phyloP scores from a whole-genome alignment of 2,113 vertebrate species.

The Oncorhynchus clarkii region DNA sequence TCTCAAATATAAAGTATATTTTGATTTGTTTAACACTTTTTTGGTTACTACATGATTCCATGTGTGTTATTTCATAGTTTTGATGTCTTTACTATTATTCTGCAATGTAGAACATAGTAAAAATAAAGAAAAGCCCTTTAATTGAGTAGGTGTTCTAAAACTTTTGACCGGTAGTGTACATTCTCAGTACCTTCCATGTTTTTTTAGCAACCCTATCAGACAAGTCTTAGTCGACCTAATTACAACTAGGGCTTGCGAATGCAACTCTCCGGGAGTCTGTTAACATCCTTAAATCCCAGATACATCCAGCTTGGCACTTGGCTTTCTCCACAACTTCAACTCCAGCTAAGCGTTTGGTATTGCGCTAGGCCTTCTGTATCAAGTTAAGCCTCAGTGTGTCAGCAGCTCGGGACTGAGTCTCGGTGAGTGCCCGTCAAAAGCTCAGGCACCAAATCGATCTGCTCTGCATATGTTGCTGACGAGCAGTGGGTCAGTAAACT shows the following conservation, averaged over 20 bases:
- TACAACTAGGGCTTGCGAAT: slow-evolving; percentile 39
- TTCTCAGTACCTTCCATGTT: background rate
- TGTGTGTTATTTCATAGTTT: no score
- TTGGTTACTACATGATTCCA: no score
- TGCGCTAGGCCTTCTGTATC: background rate
- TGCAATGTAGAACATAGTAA: no score
- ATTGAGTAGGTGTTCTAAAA: no score
- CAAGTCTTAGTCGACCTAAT: slow-evolving; percentile 59
- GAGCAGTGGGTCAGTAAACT: background rate
- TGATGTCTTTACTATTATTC: no score
- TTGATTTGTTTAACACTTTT: no score
- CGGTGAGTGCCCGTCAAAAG: background rate
- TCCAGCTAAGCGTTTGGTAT: background rate
- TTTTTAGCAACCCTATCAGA: background rate
- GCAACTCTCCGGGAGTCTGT: slow-evolving; percentile 23
- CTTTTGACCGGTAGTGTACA: background rate
- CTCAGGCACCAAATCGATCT: background rate
- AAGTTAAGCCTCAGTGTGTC: background rate
- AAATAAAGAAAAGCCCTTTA: no score
- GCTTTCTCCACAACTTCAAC: background rate
- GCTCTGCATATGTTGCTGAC: background rate
- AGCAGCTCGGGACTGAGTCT: background rate
- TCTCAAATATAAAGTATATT: no score
- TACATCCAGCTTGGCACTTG: background rate
- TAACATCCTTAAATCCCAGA: background rate